Evolutionary conservation across 2,888 invertebrate species (phyloP), one percentile per base, ranked within the genome.

Genomic region (Pediacus dermestoides): DNA sequence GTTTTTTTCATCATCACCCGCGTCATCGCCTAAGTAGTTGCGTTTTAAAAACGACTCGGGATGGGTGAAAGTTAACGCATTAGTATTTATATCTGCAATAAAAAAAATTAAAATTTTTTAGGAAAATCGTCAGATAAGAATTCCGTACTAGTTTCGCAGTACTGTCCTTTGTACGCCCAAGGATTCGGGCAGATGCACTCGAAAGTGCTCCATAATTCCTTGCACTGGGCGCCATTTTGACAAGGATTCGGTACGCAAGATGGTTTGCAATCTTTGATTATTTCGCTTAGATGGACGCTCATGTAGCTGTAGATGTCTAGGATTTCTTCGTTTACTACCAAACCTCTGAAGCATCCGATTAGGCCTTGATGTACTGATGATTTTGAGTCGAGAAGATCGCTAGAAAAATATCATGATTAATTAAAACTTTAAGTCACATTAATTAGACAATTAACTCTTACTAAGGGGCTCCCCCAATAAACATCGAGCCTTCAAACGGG

Each of bases 171-270:
- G 69, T 94, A 94, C 1, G 94, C 92, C 88, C 92, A 90, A 23
- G 82, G 82, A 69, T 94, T 94, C 52, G 84, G 84, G 70, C 95
- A 95, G 49, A 88, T 84, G 66, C 95, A 95, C 59, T 88, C 85
- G 56, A 92, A 94, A 16, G 85, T 85, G 44, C 90, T 91, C 93
- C 93, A 94, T 1, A 88, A 72, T 64, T 94, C 92, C 57, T 89
- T 89, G 64, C 90, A 95, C 47, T 80, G 81, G 0, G 91, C 94
- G 28, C 85, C 89, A 65, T 95, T 93, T 66, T 86, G 83, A 64
- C 94, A 95, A 4, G 93, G 93, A 63, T 91, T 91, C 0, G 92
- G 91, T 48, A 90, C 89, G 68, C 95, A 95, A 0, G 91, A 91
- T 0, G 93, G 92, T 62, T 88, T 89, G 64, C 95, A 95, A 63